Evolutionary conservation across 2,888 invertebrate genomes (phyloP), one percentile per base, ranked within the genome.

Genomic region (Agonopterix arenella): DNA sequence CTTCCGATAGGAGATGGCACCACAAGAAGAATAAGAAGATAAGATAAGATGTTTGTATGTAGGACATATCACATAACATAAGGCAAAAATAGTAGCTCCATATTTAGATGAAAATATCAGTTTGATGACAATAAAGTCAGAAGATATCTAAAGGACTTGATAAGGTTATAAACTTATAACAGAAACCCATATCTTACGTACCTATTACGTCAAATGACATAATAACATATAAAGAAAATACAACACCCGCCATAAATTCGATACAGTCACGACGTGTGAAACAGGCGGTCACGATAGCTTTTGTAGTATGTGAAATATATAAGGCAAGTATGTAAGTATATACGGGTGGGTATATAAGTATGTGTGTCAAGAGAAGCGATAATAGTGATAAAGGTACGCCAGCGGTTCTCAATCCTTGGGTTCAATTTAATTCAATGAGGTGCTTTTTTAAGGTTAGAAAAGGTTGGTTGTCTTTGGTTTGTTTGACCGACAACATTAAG

Each of bases 291-390:
- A 57, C 57, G 57, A 57, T 10, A 13, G 13, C 9, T 36, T 46
- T 47, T 13, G 38, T 28, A 28, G 5, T 46, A 37, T 46, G 37
- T 8, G 10, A 36, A 36, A 45, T 45, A 45, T n/a, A 45, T 11
- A 36, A 44, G 36, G 10, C 11, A 45, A 11, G 45, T 45, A 36
- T 8, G 11, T 45, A 45, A 37, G 45, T 45, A 37, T 45, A 45
- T 45, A 37, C 45, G 45, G 45, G 45, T 45, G 36, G 10, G 16
- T 46, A 37, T 46, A 36, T 46, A 5, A 52, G 56, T 59, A 54
- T 59, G 54, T 57, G 55, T 55, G 59, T 55, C 55, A 55, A 55
- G 59, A 52, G 51, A 52, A 52, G 48, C 51, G 53, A 56, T 56
- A 54, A 45, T 49, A 41, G 42, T 52, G 59, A 59, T 59, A 57